Conservation (phyloP, 1,140 invertebrate species). For the Drosophila ercepeae region DNA sequence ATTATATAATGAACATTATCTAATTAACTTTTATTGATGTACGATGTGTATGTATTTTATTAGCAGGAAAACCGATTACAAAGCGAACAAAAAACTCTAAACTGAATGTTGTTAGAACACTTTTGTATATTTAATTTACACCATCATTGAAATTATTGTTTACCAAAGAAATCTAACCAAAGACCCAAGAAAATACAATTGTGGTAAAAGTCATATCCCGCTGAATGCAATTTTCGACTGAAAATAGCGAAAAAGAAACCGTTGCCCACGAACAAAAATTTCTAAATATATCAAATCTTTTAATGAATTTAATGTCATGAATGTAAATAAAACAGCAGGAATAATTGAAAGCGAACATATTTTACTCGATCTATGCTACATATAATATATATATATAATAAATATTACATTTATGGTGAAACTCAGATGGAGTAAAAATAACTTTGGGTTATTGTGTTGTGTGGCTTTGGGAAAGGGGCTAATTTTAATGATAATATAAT, state of each 20-base stretch:
- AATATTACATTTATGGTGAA: slow-evolving; percentile 43
- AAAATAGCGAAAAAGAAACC: slow-evolving; percentile 39
- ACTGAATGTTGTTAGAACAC: slow-evolving; percentile 40
- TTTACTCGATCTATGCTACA: slow-evolving; percentile 66
- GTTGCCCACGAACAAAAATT: slow-evolving; percentile 45
- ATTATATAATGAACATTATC: slow-evolving; percentile 52
- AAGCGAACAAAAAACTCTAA: slow-evolving; percentile 16
- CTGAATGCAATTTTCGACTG: slow-evolving; percentile 39
- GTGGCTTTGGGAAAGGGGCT: not conserved
- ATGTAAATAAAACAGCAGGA: slow-evolving; percentile 71
- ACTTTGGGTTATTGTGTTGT: not conserved
- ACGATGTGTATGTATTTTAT: slow-evolving; percentile 41
- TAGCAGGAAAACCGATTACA: slow-evolving; percentile 33
- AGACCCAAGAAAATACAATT: slow-evolving; percentile 27
- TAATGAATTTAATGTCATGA: slow-evolving; percentile 59
- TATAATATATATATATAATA: slow-evolving; percentile 49
- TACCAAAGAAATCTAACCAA: slow-evolving; percentile 13
- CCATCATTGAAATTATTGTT: slow-evolving; percentile 72
- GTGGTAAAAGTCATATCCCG: slow-evolving; percentile 22
- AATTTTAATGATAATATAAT: not conserved
- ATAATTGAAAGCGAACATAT: slow-evolving; percentile 57
- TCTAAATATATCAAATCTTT: slow-evolving; percentile 34
- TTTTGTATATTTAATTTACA: slow-evolving; percentile 80
- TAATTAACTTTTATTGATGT: slow-evolving; percentile 65
- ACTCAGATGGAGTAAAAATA: slow-evolving; percentile 61